phyloP scores from a whole-genome alignment of 2,113 vertebrate genomes.

The Sebastes fasciatus region DNA sequence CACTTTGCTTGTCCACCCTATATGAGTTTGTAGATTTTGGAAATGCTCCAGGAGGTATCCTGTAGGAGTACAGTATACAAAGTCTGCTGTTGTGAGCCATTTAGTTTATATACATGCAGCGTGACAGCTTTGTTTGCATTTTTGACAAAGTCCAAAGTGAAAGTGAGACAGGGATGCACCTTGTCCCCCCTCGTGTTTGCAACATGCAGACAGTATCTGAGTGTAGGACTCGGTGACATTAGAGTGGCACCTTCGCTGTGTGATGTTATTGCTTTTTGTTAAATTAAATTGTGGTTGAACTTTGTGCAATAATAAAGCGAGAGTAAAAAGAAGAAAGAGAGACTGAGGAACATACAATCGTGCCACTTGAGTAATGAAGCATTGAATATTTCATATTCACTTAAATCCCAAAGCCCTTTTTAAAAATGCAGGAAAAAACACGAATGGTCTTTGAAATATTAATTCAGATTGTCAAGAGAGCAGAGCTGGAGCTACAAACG shows the following conservation, averaged over 20 bases:
- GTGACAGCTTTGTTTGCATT: conserved; percentile 48
- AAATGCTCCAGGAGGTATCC: neutral
- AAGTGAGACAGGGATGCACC: conserved; percentile 16
- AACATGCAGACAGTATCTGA: conserved; percentile 26
- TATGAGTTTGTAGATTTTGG: neutral
- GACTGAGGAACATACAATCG: neutral
- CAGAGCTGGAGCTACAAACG: conserved; percentile 28
- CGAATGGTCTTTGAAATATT: conserved; percentile 75
- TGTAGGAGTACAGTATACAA: neutral
- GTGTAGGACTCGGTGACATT: conserved; percentile 1
- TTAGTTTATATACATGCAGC: conserved; percentile 21
- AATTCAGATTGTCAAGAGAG: conserved; percentile 63
- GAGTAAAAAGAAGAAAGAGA: neutral
- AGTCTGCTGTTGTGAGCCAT: conserved; percentile 12
- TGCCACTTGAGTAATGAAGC: conserved; percentile 28
- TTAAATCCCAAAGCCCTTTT: conserved; percentile 49
- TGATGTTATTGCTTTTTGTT: neutral
- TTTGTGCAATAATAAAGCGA: neutral
- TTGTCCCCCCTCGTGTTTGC: conserved; percentile 39
- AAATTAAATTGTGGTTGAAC: neutral
- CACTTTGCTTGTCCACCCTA: neutral
- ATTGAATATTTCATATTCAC: conserved; percentile 75
- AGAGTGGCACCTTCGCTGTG: neutral
- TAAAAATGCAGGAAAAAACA: conserved; percentile 62
- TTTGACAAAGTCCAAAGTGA: conserved; percentile 63